phyloP scores from a whole-genome alignment of 2,113 vertebrate species.

The crab-eating macaque (Macaca fascicularis) region T2T-MFA8v1.1 NC_088378.1:85546001-85546500 shows the following conservation, averaged over 20 bases:
- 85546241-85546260: background rate
- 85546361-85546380: background rate
- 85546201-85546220: background rate
- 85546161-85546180: background rate
- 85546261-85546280: background rate
- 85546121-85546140: background rate
- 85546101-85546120: background rate
- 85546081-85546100: background rate
- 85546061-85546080: no score
- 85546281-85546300: background rate
- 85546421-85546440: no score
- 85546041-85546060: no score
- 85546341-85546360: background rate
- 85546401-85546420: background rate
- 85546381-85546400: conserved; percentile 9
- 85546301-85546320: conserved; percentile 21
- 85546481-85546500: no score
- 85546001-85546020: no score
- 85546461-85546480: no score
- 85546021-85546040: no score
- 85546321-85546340: background rate
- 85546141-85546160: background rate
- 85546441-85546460: no score
- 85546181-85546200: conserved; percentile 23
- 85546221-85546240: background rate